Percentiles rank a stretch among this genome's conserved stretches.
Conservation (phyloP, 1,140 invertebrate species). For the Thrips palmi region DNA sequence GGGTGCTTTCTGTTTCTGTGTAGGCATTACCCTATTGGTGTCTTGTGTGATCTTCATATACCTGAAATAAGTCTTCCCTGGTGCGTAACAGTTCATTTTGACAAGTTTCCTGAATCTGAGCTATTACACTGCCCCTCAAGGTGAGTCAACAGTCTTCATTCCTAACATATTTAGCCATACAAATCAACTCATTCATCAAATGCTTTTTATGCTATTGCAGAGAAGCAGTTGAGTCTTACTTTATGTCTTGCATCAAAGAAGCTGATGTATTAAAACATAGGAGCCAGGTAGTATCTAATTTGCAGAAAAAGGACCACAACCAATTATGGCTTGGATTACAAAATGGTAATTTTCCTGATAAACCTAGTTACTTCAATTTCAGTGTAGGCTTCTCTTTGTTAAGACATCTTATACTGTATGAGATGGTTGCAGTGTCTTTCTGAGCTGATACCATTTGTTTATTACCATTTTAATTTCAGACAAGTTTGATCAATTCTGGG, state of each 20-base stretch:
- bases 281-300: conserved; percentile 73
- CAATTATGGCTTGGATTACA: conserved; percentile 86
- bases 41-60: conserved; percentile 71
- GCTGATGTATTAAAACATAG: conserved; percentile 92
- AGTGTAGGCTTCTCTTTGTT: background rate
- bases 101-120: conserved; percentile 66
- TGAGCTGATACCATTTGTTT: background rate
- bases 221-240: conserved; percentile 81
- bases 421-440: background rate
- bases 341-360: conserved; percentile 47
- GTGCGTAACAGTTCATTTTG: conserved; percentile 89
- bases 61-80: conserved; percentile 68
- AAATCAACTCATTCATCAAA: no score
- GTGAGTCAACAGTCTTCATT: conserved; percentile 31
- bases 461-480: conserved; percentile 34
- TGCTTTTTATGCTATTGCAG: conserved; percentile 30
- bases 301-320: conserved; percentile 97
- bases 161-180: background rate
- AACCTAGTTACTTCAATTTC: background rate
- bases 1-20: conserved; percentile 18
- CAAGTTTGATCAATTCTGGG: conserved; percentile 99
- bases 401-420: conserved; percentile 2
- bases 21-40: conserved; percentile 88
- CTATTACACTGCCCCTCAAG: conserved; percentile 59
- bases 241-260: conserved; percentile 92